Base-by-base conservation (phyloP, 2,113 vertebrate genomes). In the Entomyzon cyanotis region DNA sequence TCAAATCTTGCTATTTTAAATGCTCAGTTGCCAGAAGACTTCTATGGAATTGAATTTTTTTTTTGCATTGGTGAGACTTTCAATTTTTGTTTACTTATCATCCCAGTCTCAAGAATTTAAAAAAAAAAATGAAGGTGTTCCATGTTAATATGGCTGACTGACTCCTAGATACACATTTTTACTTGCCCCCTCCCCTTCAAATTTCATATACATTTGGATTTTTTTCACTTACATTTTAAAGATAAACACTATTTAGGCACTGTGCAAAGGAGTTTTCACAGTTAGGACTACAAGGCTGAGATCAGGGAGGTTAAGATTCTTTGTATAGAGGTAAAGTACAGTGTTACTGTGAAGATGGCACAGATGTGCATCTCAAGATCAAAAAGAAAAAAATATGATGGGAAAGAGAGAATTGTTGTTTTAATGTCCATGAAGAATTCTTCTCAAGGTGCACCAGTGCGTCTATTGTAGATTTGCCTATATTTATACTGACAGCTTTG, bases 351-450 rank as follows among this genome's bases (percentile, higher is more conserved):
- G 44, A 86, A 81, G 53, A 75, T 37, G 31, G 46, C 49, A 84
- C 81, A 91, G 84, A 81, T 90, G 84, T 52, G 30, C 12, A 65
- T 28, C 13, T 95, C 47, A 94, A 84, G 76, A 96, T 94, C 94
- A 90, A 96, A 95, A 85, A 76, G 35, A 91, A 94, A 95, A 87
- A 73, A 79, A 44, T 46, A 84, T 46, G 33, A 68, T 62, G 65
- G 11, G 24, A 91, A 55, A 53, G 24, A 47, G 28, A 85, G 24
- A 69, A 65, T 5, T 92, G 52, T 75, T 90, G 53, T 19, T 4
- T 95, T 91, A 90, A 75, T 49, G 69, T 90, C 87, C 71, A 67
- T n/a, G 25, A 94, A 84, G 75, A 92, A 59, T 94, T 84, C 46
- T 93, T 94, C 90, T 69, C 73, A 87, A 56, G 39, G 53, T 82